Percentiles rank a stretch among this genome's conserved stretches.
phyloP scores from a whole-genome alignment of 2,797 vertebrate genomes.

The Trematomus bernacchii region DNA sequence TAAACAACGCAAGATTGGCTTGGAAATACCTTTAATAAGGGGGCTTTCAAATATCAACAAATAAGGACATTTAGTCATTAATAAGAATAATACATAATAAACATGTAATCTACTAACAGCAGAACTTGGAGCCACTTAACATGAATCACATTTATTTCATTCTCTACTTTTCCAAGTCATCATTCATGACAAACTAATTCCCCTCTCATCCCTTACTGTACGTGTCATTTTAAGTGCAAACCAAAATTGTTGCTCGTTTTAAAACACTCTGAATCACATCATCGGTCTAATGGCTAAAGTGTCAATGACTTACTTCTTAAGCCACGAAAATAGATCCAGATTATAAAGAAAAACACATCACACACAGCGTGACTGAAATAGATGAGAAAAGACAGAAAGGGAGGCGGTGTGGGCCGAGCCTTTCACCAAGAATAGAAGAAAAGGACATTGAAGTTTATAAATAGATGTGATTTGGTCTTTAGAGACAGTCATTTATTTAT shows the following conservation, averaged over 20 bases:
- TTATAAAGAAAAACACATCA: conserved; percentile 37
- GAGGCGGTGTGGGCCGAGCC: conserved; percentile 15
- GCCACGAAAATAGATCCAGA: conserved; percentile 48
- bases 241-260: not conserved
- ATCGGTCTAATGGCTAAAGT: not conserved
- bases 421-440: conserved; percentile 63
- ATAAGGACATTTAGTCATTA: too few relatives aligned
- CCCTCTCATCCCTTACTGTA: not conserved
- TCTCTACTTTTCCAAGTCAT: not conserved
- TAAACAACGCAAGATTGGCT: conserved; percentile 35
- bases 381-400: conserved; percentile 34
- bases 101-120: too few relatives aligned
- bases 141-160: too few relatives aligned
- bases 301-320: conserved; percentile 21
- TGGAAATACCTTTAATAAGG: too few relatives aligned
- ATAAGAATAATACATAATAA: too few relatives aligned
- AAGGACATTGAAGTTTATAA: conserved; percentile 26
- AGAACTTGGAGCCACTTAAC: too few relatives aligned
- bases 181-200: not conserved
- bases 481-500: conserved; percentile 19
- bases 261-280: not conserved
- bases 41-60: too few relatives aligned
- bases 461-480: conserved; percentile 34
- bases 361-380: conserved; percentile 35
- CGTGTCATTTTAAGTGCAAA: not conserved